Evolutionary conservation across 2,888 invertebrate genomes (phyloP).

Genomic region (Metacarcinus magister): DNA sequence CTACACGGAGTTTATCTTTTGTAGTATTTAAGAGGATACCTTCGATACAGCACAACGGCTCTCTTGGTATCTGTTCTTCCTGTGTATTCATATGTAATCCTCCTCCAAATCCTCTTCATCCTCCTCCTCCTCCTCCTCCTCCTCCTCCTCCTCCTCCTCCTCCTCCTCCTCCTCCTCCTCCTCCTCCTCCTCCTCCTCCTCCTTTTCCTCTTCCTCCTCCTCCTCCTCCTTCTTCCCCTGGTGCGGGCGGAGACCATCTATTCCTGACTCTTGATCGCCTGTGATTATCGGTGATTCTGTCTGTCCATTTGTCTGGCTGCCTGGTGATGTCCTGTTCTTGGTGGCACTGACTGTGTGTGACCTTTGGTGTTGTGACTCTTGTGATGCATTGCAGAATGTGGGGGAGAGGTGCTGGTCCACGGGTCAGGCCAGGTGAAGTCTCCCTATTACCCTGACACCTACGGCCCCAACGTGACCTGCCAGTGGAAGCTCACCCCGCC

Average conservation of each 20-base stretch:
- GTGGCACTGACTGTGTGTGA: too few species aligned
- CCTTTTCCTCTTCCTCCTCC: background rate
- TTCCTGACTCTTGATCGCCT: background rate
- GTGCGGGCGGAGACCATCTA: background rate
- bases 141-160: background rate
- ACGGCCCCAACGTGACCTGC: slow-evolving; percentile 74
- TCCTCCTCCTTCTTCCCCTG: background rate
- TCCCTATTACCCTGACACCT: slow-evolving; percentile 75
- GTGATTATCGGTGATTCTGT: background rate
- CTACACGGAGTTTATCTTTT: too few species aligned
- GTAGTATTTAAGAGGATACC: too few species aligned
- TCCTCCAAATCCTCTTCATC: too few species aligned
- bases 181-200: slow-evolving; percentile 19
- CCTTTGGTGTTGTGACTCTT: background rate
- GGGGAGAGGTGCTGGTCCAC: slow-evolving; percentile 22
- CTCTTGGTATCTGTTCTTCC: background rate
- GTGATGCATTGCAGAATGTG: slow-evolving; percentile 70
- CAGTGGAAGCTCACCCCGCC: slow-evolving; percentile 71
- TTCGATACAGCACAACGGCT: too few species aligned
- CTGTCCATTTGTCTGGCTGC: background rate
- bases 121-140: too few species aligned
- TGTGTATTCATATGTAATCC: background rate
- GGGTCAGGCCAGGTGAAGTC: slow-evolving; percentile 66
- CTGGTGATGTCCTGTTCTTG: background rate
- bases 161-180: background rate